Conservation (phyloP, 2,113 vertebrate genomes). For the Paralichthys olivaceus region DNA sequence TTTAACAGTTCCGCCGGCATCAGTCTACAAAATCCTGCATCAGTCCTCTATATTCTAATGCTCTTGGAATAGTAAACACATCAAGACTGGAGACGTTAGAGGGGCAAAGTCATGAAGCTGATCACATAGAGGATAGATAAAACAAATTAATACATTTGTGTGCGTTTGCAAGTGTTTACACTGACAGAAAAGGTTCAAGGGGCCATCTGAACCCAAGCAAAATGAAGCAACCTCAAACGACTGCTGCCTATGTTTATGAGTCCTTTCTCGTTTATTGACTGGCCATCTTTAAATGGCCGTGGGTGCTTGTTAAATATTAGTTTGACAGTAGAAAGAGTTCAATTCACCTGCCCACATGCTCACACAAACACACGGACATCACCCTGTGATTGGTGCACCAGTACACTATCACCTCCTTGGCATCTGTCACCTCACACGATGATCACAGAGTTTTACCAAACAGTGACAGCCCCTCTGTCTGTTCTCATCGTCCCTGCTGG, state of each 20-base stretch:
- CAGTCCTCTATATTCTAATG: too few species aligned
- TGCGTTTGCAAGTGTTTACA: neutral
- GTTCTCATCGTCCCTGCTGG: conserved; percentile 64
- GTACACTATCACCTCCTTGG: conserved; percentile 64
- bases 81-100: neutral
- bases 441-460: conserved; percentile 63
- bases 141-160: conserved; percentile 17
- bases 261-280: conserved; percentile 15
- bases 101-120: conserved; percentile 40
- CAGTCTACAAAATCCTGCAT: too few species aligned
- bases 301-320: conserved; percentile 5
- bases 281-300: neutral
- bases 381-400: conserved; percentile 18
- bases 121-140: conserved; percentile 21
- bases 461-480: conserved; percentile 60
- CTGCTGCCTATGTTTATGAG: conserved; percentile 6
- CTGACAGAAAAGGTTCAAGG: conserved; percentile 15
- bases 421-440: conserved; percentile 68
- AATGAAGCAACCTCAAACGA: conserved; percentile 5
- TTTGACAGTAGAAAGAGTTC: conserved; percentile 5
- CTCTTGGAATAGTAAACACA: conserved; percentile 41
- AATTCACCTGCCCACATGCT: conserved; percentile 8
- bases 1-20: too few species aligned
- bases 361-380: conserved; percentile 9
- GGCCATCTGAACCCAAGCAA: conserved; percentile 2